Percentiles rank a stretch among this genome's conserved stretches.
Conservation (phyloP, 2,888 invertebrate species). For the Netelia melanura region DNA sequence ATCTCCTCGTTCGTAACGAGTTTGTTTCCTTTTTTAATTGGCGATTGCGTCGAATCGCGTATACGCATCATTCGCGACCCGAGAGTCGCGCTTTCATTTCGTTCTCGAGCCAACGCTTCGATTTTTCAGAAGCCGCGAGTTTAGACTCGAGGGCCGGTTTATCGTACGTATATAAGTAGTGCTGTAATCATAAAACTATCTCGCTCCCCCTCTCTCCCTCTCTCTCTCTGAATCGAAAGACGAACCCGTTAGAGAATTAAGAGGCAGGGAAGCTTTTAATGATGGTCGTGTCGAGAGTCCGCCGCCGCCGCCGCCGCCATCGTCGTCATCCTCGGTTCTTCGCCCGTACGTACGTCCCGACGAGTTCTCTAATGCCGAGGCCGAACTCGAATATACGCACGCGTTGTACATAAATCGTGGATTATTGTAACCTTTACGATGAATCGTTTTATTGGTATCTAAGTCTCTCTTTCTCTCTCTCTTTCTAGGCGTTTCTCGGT, state of each 20-base stretch:
- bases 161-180: too few relatives aligned
- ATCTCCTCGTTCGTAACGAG: not conserved
- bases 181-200: too few relatives aligned
- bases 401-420: slow-evolving; percentile 47
- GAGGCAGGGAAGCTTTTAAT: not conserved
- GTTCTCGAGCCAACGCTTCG: too few relatives aligned
- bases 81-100: too few relatives aligned
- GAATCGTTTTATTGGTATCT: slow-evolving; percentile 44
- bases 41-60: not conserved
- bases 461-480: not conserved
- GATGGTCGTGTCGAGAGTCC: slow-evolving; percentile 5
- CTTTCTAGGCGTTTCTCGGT: slow-evolving; percentile 5
- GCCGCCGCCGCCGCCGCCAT: slow-evolving; percentile 10
- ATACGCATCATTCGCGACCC: not conserved
- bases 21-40: not conserved
- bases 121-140: too few relatives aligned
- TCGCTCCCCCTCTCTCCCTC: too few relatives aligned
- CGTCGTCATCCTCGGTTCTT: not conserved
- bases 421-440: slow-evolving; percentile 48
- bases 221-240: too few relatives aligned
- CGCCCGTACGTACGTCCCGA: not conserved
- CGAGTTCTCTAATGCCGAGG: slow-evolving; percentile 19
- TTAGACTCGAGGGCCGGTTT: too few relatives aligned
- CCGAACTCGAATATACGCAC: not conserved
- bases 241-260: too few relatives aligned